Evolutionary conservation across 2,888 invertebrate species (phyloP).

Genomic region (Camptogramma bilineatum): DNA sequence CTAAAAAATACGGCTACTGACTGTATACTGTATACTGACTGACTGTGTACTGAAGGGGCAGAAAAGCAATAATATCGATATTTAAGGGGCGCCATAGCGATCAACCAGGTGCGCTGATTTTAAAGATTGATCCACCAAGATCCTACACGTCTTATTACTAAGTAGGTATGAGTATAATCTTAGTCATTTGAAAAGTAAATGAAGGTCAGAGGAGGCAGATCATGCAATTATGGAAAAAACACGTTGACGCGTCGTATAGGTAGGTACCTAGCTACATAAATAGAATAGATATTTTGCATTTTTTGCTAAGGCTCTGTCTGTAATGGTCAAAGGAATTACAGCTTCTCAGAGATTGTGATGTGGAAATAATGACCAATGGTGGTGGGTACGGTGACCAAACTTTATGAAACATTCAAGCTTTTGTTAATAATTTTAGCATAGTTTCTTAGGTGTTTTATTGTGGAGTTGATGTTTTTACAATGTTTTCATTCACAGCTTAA

Average conservation of each 20-base stretch:
- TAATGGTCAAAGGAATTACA: slow-evolving; percentile 37
- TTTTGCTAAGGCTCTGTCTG: slow-evolving; percentile 44
- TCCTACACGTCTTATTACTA: too few species aligned
- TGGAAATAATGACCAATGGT: slow-evolving; percentile 54
- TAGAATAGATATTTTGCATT: slow-evolving; percentile 23
- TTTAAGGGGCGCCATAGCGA: too few species aligned
- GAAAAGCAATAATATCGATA: too few species aligned
- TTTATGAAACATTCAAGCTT: neutral
- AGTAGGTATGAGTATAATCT: neutral
- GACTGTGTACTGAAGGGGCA: too few species aligned
- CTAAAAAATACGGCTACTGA: too few species aligned
- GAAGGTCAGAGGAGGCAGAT: neutral
- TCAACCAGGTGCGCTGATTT: too few species aligned
- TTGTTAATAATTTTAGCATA: neutral
- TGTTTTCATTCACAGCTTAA: too few species aligned
- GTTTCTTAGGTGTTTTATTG: too few species aligned
- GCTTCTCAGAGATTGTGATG: slow-evolving; percentile 48
- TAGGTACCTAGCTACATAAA: slow-evolving; percentile 10
- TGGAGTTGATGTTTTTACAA: too few species aligned
- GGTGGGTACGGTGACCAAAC: slow-evolving; percentile 24
- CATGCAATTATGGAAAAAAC: slow-evolving; percentile 14
- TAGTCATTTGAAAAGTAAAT: neutral
- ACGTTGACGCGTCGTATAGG: slow-evolving; percentile 6
- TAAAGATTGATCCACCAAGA: too few species aligned
- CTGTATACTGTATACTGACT: too few species aligned